These are phyloP conservation scores for Nasonovia ribisnigri DNA, from an alignment of 2,888 invertebrate genomes.

Conservation along the genomic window DNA sequence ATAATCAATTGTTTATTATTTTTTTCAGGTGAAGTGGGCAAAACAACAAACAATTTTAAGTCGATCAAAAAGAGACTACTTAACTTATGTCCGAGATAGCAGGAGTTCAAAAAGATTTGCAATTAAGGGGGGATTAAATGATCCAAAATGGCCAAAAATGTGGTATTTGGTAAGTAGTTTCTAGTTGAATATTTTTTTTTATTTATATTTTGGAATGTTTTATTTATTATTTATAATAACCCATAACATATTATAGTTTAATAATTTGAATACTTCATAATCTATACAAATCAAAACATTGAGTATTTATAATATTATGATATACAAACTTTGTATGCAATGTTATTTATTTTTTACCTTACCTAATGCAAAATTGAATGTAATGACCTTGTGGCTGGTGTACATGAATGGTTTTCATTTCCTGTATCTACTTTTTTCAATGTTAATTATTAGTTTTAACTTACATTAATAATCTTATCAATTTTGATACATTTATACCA, in stretches of 20 bases:
- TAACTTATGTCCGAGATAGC: constrained; percentile 68
- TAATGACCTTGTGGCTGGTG: background rate
- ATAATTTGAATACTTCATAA: background rate
- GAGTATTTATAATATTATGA: background rate
- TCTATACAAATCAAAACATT: background rate
- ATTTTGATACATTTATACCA: background rate
- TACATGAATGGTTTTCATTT: background rate
- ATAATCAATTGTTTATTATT: constrained; percentile 42
- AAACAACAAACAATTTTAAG: constrained; percentile 85
- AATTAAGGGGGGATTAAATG: constrained; percentile 76
- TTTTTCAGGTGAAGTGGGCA: constrained; percentile 76
- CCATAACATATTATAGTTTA: background rate
- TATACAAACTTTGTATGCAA: background rate
- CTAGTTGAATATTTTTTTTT: background rate
- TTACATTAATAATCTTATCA: background rate
- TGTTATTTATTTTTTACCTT: background rate
- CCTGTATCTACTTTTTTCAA: background rate
- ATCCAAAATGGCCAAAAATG: constrained; percentile 94
- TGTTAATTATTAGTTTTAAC: background rate
- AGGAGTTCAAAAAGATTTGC: constrained; percentile 71
- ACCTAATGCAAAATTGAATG: background rate
- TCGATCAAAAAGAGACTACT: constrained; percentile 84
- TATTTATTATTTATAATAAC: background rate
- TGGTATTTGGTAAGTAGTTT: constrained; percentile 92
- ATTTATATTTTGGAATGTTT: background rate